Percentiles rank a stretch among this genome's conserved stretches.
Conservation (phyloP, 2,113 vertebrate species). For the Porphyrio hochstetteri region DNA sequence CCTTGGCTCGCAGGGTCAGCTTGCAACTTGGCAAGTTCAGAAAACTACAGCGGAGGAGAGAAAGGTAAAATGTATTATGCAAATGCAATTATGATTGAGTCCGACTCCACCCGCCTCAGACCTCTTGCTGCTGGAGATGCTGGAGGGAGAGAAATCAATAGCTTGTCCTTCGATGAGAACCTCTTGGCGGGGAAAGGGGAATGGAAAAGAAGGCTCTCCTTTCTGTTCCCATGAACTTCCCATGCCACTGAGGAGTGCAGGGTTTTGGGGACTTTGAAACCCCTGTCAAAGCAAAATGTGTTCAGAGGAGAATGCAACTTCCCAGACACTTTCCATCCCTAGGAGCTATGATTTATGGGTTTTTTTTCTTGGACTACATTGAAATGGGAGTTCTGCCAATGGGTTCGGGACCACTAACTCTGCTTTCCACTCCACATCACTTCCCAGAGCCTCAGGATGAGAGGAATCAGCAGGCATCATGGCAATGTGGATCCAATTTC, state of each 20-base stretch:
- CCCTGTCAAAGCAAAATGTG: neutral
- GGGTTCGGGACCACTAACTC: slow-evolving; percentile 7
- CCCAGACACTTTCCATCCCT: neutral
- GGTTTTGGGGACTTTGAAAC: neutral
- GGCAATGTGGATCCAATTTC: neutral
- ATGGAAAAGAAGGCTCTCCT: neutral
- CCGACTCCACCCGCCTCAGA: neutral
- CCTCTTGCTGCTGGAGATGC: neutral
- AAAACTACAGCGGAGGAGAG: slow-evolving; percentile 67
- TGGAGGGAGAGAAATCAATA: neutral
- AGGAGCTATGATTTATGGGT: neutral
- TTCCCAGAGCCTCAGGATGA: slow-evolving; percentile 16
- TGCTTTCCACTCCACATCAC: neutral
- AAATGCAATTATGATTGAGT: slow-evolving; percentile 64
- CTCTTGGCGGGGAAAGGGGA: rapidly evolving
- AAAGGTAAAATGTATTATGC: slow-evolving; percentile 73
- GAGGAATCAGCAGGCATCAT: neutral
- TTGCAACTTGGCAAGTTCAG: slow-evolving; percentile 74
- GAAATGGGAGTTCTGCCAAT: neutral
- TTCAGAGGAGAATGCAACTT: neutral
- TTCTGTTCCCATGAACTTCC: neutral
- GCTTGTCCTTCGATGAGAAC: neutral
- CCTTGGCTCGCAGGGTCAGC: slow-evolving; percentile 73
- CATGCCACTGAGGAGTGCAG: neutral
- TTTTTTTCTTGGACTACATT: neutral